Conservation (phyloP, 2,113 vertebrate species). For the Callipepla squamata region DNA sequence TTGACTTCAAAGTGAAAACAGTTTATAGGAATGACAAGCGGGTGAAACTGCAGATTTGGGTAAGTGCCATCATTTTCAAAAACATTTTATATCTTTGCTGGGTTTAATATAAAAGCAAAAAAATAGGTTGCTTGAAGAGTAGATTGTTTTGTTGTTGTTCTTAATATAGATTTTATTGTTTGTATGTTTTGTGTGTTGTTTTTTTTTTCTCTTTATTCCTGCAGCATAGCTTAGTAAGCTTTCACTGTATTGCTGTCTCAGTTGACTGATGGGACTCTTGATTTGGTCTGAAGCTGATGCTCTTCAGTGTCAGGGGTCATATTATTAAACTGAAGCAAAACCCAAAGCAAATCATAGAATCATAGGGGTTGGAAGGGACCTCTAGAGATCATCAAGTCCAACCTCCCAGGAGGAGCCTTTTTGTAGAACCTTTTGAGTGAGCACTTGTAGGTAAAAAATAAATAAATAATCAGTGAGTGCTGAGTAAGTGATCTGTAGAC, state of each 20-base stretch:
- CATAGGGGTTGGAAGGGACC: no score
- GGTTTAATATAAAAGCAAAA: neutral
- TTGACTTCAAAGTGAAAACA: conserved; percentile 99
- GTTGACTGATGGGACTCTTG: neutral
- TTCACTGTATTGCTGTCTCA: neutral
- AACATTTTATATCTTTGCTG: neutral
- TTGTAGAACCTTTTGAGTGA: neutral
- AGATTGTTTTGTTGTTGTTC: neutral
- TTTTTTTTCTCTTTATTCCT: neutral
- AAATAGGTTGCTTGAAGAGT: neutral
- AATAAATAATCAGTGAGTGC: neutral
- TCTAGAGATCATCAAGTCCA: no score
- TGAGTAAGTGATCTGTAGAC: neutral
- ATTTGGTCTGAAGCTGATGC: neutral
- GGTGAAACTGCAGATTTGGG: conserved; percentile 98
- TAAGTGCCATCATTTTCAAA: conserved; percentile 71
- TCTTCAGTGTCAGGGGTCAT: neutral
- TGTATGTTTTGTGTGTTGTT: neutral
- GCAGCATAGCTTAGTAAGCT: neutral
- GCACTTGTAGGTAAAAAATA: neutral
- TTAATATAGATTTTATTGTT: neutral
- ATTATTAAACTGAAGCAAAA: neutral
- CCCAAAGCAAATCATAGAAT: neutral
- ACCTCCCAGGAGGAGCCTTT: neutral
- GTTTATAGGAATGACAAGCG: conserved; percentile 97